Base-by-base conservation (phyloP, 2,113 vertebrate species). In the Diadophis punctatus region DNA sequence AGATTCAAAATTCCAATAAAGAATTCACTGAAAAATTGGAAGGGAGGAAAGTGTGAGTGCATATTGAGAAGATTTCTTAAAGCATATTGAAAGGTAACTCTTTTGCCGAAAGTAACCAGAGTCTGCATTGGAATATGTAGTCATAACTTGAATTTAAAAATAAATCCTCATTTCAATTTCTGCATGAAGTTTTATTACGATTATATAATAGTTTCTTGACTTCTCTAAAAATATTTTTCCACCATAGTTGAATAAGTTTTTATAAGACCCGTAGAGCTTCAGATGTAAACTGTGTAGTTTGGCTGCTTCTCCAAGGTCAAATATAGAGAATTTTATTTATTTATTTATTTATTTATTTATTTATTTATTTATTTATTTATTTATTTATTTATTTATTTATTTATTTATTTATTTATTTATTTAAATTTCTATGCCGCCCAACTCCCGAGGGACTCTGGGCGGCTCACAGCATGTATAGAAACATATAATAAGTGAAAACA, bases 261-360 rank as follows among this genome's bases (percentile, higher is more conserved):
- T 90, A 86, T 14, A 5, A 51, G 8, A 0, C 90, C 85, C 86
- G 43, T 90, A 88, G 58, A 23, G 49, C 84, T 85, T 14, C 89
- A 92, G 93, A 60, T 93, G 0, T 7, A 51, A 68, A 0, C 74
- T 60, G 93, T 94, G 63, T 86, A 51, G 85, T 51, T 88, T 56
- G 88, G 43, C 10, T 74, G n/a, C 93, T 88, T 23, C 88, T 63
- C 86, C 88, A 93, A 93, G 92, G 92, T 95, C 90, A 52, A 80
- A 94, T 88, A 60, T 91, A 91, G 7, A 93, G 63, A 6, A 74
- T 74, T n/a, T n/a, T n/a, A n/a, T n/a, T n/a, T n/a, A n/a, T n/a
- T n/a, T n/a, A n/a, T n/a, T n/a, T n/a, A n/a, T n/a, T n/a, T n/a
- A n/a, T n/a, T n/a, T n/a, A n/a, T n/a, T n/a, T n/a, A n/a, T n/a